Conservation (phyloP, 2,113 vertebrate genomes). For the Notiomystis cincta region DNA sequence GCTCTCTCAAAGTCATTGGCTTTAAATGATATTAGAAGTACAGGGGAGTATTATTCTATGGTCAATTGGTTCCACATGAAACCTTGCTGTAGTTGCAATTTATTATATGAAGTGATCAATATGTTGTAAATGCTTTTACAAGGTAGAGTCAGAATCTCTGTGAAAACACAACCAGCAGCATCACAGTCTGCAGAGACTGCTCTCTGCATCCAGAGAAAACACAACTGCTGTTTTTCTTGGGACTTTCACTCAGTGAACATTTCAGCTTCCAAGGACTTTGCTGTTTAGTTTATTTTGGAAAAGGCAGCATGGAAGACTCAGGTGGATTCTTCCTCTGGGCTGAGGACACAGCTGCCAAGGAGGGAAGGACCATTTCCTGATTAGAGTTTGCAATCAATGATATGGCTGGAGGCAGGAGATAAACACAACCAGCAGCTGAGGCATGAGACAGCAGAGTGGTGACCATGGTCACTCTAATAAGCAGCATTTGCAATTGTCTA, state of each 20-base stretch:
- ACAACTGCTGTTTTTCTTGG: not conserved
- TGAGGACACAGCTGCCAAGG: not conserved
- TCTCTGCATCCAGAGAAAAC: not conserved
- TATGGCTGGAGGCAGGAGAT: not conserved
- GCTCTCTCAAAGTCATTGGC: not conserved
- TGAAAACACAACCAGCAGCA: not conserved
- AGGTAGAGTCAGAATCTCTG: not conserved
- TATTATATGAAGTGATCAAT: not conserved
- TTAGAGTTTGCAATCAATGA: not conserved
- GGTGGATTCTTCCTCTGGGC: not conserved
- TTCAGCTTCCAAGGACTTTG: not conserved
- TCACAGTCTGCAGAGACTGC: not conserved
- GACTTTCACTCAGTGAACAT: not conserved
- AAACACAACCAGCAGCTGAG: not conserved
- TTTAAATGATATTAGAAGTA: not conserved
- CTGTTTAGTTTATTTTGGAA: not conserved
- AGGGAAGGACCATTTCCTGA: not conserved
- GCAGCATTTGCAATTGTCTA: not conserved
- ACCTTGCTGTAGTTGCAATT: not conserved
- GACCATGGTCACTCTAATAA: not conserved
- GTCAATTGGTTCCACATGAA: not conserved
- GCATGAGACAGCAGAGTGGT: not conserved
- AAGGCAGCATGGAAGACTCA: not conserved
- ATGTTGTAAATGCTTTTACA: not conserved
- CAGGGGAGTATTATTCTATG: not conserved